Evolutionary conservation across 2,113 vertebrate species (phyloP).

Genomic region (Machaerirhynchus nigripectus): DNA sequence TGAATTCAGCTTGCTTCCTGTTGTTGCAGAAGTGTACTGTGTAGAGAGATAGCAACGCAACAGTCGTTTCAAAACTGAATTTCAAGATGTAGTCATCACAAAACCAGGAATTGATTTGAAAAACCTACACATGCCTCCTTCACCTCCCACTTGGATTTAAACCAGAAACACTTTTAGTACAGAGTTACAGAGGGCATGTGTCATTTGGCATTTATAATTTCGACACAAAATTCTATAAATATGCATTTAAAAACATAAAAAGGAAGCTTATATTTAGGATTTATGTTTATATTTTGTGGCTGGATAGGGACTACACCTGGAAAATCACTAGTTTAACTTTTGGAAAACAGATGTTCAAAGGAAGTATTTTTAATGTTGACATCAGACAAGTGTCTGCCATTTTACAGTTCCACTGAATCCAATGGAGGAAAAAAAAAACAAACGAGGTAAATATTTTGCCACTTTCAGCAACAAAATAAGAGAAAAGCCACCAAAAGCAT

Average conservation of each 20-base stretch:
- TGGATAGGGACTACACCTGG: background rate
- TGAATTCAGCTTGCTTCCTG: background rate
- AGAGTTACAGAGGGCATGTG: background rate
- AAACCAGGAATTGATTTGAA: background rate
- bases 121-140: background rate
- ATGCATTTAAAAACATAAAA: background rate
- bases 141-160: background rate
- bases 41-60: background rate
- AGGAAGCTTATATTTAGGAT: background rate
- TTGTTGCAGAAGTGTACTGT: background rate
- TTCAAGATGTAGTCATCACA: background rate
- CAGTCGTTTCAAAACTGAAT: background rate
- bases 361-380: background rate
- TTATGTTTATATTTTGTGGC: background rate
- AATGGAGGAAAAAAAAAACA: background rate
- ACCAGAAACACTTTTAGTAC: background rate
- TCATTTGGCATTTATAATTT: background rate
- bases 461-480: background rate
- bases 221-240: background rate
- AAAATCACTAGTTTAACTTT: background rate
- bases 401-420: background rate
- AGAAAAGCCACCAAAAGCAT: background rate
- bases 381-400: background rate
- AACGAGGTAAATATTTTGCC: background rate
- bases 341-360: background rate